Percentiles rank a stretch among this genome's conserved stretches.
Conservation (phyloP, 2,113 vertebrate species). For the Seriola aureovittata region DNA sequence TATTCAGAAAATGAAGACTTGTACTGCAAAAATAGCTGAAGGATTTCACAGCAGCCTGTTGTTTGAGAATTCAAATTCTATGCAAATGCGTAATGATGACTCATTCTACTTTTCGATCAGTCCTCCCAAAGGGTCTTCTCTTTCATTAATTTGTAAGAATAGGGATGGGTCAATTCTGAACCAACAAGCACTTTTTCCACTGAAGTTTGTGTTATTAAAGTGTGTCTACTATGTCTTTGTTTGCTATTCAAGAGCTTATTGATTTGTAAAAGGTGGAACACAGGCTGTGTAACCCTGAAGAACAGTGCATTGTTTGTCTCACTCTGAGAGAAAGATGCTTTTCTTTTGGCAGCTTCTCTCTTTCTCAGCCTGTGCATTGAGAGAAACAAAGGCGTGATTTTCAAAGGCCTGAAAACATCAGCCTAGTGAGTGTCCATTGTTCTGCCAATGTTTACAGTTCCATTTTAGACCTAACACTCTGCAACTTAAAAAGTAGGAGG, state of each 20-base stretch:
- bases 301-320: conserved; percentile 58
- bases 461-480: conserved; percentile 31
- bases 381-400: conserved; percentile 60
- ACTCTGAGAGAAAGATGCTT: conserved; percentile 51
- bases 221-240: conserved; percentile 10
- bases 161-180: conserved; percentile 10
- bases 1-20: neutral
- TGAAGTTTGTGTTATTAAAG: conserved; percentile 22
- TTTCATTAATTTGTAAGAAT: conserved; percentile 32
- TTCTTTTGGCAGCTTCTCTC: conserved; percentile 34
- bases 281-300: conserved; percentile 22
- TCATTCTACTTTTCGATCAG: conserved; percentile 29
- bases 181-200: neutral
- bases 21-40: neutral
- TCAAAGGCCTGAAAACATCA: conserved; percentile 19
- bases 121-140: conserved; percentile 1
- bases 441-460: conserved; percentile 32
- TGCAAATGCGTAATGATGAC: conserved; percentile 55
- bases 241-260: conserved; percentile 13
- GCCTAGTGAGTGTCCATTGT: conserved; percentile 26
- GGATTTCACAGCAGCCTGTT: neutral
- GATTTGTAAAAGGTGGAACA: conserved; percentile 24
- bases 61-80: conserved; percentile 17
- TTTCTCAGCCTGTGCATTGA: conserved; percentile 38
- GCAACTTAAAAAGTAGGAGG: conserved; percentile 43